Conservation (phyloP, 2,888 invertebrate genomes). For the Stenichneumon culpator region DNA sequence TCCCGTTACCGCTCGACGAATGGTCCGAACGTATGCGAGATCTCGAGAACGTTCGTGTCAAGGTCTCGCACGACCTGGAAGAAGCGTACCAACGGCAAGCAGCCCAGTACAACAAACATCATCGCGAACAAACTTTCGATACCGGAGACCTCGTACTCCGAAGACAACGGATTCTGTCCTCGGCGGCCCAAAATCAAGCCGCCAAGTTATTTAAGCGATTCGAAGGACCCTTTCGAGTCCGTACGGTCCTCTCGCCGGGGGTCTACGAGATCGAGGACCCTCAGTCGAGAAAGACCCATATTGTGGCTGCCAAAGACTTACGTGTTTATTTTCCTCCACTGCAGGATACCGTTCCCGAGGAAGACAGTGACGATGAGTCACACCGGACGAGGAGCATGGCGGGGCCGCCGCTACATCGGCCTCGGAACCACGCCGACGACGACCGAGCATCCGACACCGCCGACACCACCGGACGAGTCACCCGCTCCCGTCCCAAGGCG, state of each 20-base stretch:
- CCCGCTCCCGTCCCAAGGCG: no score
- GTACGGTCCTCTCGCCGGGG: background rate
- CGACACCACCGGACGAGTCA: no score
- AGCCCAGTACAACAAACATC: background rate
- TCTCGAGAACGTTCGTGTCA: background rate
- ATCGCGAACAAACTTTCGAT: background rate
- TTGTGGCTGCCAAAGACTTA: background rate
- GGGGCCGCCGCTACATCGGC: no score
- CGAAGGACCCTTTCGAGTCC: slow-evolving; percentile 30
- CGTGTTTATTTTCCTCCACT: background rate
- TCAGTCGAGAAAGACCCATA: background rate
- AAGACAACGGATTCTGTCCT: slow-evolving; percentile 31
- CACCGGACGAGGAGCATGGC: no score
- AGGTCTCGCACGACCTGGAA: background rate
- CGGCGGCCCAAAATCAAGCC: slow-evolving; percentile 2
- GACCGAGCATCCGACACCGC: no score
- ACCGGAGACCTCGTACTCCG: slow-evolving; percentile 1
- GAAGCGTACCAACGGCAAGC: slow-evolving; percentile 4
- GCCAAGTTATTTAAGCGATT: slow-evolving; percentile 29
- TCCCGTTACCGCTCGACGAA: background rate
- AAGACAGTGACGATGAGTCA: background rate
- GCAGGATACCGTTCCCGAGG: background rate
- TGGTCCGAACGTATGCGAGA: slow-evolving; percentile 6
- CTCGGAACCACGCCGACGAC: no score
- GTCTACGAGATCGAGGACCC: slow-evolving; percentile 27